Evolutionary conservation across 2,113 vertebrate genomes (phyloP).

Genomic region (Raja brachyura): DNA sequence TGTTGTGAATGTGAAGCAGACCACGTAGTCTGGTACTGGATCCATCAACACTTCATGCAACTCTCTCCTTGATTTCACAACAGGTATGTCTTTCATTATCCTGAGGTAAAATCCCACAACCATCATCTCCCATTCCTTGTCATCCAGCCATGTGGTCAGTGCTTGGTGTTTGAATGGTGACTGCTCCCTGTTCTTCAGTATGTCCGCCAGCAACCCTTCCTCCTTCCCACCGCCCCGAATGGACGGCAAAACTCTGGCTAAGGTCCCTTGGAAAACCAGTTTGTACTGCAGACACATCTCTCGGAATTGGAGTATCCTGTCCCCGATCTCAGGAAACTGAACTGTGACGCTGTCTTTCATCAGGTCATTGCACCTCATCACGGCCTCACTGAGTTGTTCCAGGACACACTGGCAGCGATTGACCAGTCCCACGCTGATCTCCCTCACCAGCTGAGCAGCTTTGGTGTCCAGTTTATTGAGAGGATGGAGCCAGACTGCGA

Average conservation of each 20-base stretch:
- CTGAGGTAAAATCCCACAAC: conserved; percentile 1
- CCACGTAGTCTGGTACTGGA: not conserved
- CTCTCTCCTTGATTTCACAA: conserved; percentile 20
- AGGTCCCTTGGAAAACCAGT: conserved; percentile 28
- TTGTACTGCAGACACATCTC: conserved; percentile 41
- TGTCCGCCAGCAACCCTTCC: conserved; percentile 40
- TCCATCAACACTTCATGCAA: conserved; percentile 35
- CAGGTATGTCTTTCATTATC: not conserved
- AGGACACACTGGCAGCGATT: conserved; percentile 39
- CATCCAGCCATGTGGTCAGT: conserved; percentile 40
- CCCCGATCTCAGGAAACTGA: conserved; percentile 45
- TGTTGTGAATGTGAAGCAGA: conserved; percentile 42
- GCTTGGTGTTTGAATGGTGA: conserved; percentile 41
- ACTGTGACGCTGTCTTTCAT: not conserved
- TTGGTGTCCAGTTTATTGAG: conserved; percentile 45
- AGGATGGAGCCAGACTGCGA: conserved; percentile 54
- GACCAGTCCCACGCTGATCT: conserved; percentile 45
- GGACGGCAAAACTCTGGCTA: conserved; percentile 42
- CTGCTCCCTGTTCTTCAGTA: conserved; percentile 34
- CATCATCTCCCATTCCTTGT: conserved; percentile 22
- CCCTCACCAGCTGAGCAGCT: conserved; percentile 45
- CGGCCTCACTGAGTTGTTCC: conserved; percentile 43
- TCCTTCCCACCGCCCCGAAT: conserved; percentile 45
- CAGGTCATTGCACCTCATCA: conserved; percentile 48
- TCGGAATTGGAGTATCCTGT: conserved; percentile 43